Conservation (phyloP, 2,888 invertebrate genomes). For the Mamestra brassicae region DNA sequence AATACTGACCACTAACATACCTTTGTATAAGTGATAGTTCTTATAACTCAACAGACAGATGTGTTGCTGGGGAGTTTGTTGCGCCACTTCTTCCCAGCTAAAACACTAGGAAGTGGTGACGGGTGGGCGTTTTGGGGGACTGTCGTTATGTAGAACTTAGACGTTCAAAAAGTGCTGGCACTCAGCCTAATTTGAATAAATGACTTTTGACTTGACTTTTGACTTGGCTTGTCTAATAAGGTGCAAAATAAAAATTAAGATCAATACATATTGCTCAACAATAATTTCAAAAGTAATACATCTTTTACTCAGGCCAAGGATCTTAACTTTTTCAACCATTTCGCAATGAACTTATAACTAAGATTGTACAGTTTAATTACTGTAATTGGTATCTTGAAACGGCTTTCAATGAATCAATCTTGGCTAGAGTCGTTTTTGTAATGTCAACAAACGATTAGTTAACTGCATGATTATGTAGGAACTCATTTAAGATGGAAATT, state of each 20-base stretch:
- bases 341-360: constrained; percentile 61
- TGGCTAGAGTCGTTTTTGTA: constrained; percentile 49
- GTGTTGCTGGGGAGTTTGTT: no score
- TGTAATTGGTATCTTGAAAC: constrained; percentile 62
- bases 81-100: no score
- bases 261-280: constrained; percentile 40
- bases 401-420: constrained; percentile 63
- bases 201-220: no score
- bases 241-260: not conserved
- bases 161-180: no score
- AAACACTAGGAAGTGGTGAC: no score
- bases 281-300: constrained; percentile 51
- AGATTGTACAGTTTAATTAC: constrained; percentile 66
- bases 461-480: constrained; percentile 46
- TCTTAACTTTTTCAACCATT: constrained; percentile 55
- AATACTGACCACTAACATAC: no score
- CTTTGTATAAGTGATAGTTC: no score
- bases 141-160: no score
- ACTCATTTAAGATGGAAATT: constrained; percentile 54
- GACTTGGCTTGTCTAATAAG: not conserved
- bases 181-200: no score
- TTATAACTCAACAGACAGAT: no score
- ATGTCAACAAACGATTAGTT: constrained; percentile 63
- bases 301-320: constrained; percentile 61
- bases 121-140: no score